Base-by-base conservation (phyloP, 2,113 vertebrate genomes). In the Theristicus caerulescens region DNA sequence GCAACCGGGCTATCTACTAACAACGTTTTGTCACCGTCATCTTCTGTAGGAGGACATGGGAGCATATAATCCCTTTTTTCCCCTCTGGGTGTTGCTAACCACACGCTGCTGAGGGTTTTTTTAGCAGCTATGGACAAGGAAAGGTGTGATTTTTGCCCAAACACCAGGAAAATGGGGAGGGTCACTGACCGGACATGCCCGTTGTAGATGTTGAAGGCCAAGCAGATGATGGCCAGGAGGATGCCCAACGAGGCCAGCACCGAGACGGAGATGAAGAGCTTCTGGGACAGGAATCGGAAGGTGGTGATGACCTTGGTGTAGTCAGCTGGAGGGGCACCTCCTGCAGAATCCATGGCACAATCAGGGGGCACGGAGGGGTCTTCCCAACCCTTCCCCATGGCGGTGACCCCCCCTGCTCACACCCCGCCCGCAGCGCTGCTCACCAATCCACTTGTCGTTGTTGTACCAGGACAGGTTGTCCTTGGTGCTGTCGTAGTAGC, bases 171-270 rank as follows among this genome's bases (percentile, higher is more conserved):
- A 49, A 42, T 0, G 1, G 11, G 36, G 44, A 52, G 80, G 54
- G 11, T 22, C 42, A 93, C 98, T 89, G 89, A 99, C 99, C 99
- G 98, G 91, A 99, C 99, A 1, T 98, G 99, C 65, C 99, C 99
- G 82, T 99, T 99, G 98, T 99, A 99, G 97, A 99, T 99, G 97
- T 99, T 99, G 97, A 99, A 99, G 18, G 99, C 99, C 96, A 99
- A 97, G 95, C 99, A 99, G 90, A 99, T 96, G 62, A 99, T 98
- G 92, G 99, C 99, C 96, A 99, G 90, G 54, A 99, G 98, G 92
- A 99, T 99, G 59, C 99, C 99, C 72, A 99, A 80, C 3, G 98
- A 98, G 32, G 99, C 99, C 61, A 99, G 97, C 32, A 99, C 99
- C 0, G 99, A 99, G 79, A 99, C 98, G 0, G 99, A 99, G 92